phyloP scores from a whole-genome alignment of 2,797 vertebrate genomes.

The Microtus agrestis region DNA sequence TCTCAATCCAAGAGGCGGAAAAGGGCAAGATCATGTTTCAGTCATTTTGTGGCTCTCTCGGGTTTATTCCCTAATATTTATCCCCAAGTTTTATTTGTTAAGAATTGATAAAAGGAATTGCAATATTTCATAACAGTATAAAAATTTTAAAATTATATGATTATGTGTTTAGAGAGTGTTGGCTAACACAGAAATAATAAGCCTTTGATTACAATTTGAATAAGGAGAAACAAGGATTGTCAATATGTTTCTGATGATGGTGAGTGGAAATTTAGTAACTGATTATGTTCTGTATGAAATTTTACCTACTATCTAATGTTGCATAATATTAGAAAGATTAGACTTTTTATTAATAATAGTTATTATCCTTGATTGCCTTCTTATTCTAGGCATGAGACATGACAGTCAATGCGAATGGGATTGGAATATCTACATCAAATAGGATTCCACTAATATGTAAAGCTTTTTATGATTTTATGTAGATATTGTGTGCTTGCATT shows the following conservation, averaged over 20 bases:
- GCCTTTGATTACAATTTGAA: slow-evolving; percentile 3
- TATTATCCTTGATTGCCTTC: neutral
- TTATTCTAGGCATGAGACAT: neutral
- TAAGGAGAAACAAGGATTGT: neutral
- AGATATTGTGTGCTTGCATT: neutral
- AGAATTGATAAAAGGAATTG: neutral
- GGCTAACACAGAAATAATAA: neutral
- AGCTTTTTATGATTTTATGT: neutral
- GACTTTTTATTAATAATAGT: neutral
- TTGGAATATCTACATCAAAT: neutral
- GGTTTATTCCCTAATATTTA: neutral
- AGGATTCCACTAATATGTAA: neutral
- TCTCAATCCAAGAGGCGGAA: neutral
- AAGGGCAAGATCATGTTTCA: neutral
- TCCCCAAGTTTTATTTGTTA: neutral
- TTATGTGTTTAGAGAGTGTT: slow-evolving; percentile 9
- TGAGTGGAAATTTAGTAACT: neutral
- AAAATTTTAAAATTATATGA: neutral
- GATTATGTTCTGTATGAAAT: neutral
- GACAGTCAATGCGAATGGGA: neutral
- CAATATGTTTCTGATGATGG: neutral
- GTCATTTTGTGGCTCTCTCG: neutral
- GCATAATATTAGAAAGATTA: slow-evolving; percentile 4
- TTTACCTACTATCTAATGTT: neutral
- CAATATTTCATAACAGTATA: slow-evolving; percentile 7